These are phyloP conservation scores for Pyrgus malvae DNA, from an alignment of 2,888 invertebrate genomes.

Conservation along the genomic window DNA sequence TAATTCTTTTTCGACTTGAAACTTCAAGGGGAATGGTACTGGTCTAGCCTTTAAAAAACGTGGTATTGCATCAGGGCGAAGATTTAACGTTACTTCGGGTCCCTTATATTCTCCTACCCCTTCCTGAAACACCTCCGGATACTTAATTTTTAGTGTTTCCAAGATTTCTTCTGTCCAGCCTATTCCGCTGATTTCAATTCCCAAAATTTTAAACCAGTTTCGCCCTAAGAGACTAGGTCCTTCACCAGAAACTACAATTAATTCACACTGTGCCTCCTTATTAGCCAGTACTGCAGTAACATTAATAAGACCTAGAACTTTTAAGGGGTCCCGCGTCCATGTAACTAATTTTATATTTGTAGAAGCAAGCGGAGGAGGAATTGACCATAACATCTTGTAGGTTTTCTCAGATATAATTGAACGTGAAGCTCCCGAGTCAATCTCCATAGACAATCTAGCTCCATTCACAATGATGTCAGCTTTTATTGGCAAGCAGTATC, in stretches of 20 bases:
- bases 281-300: too few relatives aligned
- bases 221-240: constrained; percentile 3
- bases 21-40: constrained; percentile 5
- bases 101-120: constrained; percentile 3
- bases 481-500: too few relatives aligned
- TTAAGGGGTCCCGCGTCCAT: too few relatives aligned
- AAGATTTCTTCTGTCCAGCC: constrained; percentile 8
- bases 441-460: too few relatives aligned
- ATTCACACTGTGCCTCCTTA: constrained; percentile 12
- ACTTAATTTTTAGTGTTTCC: neutral
- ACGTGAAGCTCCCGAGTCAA: too few relatives aligned
- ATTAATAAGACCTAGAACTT: too few relatives aligned
- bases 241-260: neutral
- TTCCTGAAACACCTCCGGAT: constrained; percentile 1
- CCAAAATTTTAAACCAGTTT: constrained; percentile 6
- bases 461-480: too few relatives aligned
- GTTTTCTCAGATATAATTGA: too few relatives aligned
- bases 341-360: too few relatives aligned
- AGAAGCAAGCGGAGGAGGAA: too few relatives aligned
- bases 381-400: too few relatives aligned
- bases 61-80: neutral
- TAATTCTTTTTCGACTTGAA: constrained; percentile 1
- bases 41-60: constrained; percentile 1
- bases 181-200: neutral
- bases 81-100: constrained; percentile 1